Evolutionary conservation across 2,797 vertebrate species (phyloP), one percentile per base, ranked within the genome.

Genomic region (Gymnodraco acuticeps): DNA sequence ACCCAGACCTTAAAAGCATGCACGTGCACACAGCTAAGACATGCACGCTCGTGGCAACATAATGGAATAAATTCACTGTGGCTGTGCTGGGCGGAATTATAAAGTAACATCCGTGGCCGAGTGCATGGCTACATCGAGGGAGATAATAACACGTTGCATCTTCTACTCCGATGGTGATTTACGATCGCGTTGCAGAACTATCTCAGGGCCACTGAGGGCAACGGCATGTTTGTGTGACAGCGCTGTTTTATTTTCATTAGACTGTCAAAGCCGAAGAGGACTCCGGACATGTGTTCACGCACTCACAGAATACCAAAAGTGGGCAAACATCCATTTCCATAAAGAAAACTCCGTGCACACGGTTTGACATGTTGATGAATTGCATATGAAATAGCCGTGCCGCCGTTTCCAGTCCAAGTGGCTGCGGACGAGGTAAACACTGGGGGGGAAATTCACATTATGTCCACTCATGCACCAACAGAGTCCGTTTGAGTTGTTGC

Each of bases 161-260:
- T 47, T 73, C 59, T 46, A 70, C 78, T 73, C 53, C 27, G 65
- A 67, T 61, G 64, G 65, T 88, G 87, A 90, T 92, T 87, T 86
- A 89, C 67, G 64, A 87, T 78, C 20, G 46, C 52, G n/a, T 47
- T 33, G 31, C 13, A 54, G 51, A 59, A 66, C 64, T 65, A 62
- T 52, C 62, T 63, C 17, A 10, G 59, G 73, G 73, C 43, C n/a
- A 53, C 63, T 14, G 53, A 58, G 75, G 63, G 59, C 81, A 69
- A 15, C 33, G 9, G 58, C 52, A 19, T 77, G 79, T 88, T 70
- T 78, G 70, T 82, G 71, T 83, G 81, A 83, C 86, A 75, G 72
- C 8, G 17, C 61, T 74, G 68, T 91, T 90, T 89, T 81, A 78
- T 90, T 90, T 87, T 83, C 84, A 93, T 88, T 80, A 83, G 70